phyloP scores from a whole-genome alignment of 2,113 vertebrate genomes.

The Oryzias woworae region DNA sequence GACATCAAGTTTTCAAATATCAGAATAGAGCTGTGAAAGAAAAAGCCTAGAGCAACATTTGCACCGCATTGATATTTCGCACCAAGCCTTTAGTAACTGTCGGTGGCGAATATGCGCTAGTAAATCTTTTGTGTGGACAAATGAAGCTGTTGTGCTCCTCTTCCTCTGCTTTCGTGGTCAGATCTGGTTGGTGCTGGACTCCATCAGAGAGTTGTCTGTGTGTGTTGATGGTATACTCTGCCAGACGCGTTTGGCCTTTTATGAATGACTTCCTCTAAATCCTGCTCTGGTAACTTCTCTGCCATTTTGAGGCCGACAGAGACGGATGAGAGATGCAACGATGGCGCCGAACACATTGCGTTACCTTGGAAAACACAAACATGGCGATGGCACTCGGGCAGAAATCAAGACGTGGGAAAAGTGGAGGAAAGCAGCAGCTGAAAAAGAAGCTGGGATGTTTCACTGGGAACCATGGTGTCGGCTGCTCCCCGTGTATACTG shows the following conservation, averaged over 20 bases:
- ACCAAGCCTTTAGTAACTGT: no score
- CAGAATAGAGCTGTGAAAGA: no score
- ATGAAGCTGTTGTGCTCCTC: constrained; percentile 66
- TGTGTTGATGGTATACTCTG: constrained; percentile 17
- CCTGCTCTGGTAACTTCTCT: neutral
- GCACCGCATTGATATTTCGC: no score
- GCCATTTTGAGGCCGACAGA: constrained; percentile 13
- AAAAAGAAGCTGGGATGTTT: constrained; percentile 31
- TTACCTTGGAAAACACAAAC: constrained; percentile 26
- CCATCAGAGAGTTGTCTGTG: constrained; percentile 24
- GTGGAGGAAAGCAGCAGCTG: constrained; percentile 14
- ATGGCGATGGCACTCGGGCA: constrained; percentile 23
- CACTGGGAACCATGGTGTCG: constrained; percentile 42
- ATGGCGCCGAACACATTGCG: constrained; percentile 26
- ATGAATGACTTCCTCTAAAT: constrained; percentile 14
- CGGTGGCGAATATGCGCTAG: no score
- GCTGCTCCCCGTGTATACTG: constrained; percentile 47
- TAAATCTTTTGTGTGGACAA: constrained; percentile 52
- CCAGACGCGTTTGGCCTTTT: constrained; percentile 11
- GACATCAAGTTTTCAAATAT: no score
- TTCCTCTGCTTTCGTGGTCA: constrained; percentile 54
- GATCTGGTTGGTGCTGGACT: constrained; percentile 49
- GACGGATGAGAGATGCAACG: neutral
- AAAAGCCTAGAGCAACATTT: no score
- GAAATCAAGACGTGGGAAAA: constrained; percentile 36